Conservation (phyloP, 2,888 invertebrate species). For the Trissoscelio sp. region DNA sequence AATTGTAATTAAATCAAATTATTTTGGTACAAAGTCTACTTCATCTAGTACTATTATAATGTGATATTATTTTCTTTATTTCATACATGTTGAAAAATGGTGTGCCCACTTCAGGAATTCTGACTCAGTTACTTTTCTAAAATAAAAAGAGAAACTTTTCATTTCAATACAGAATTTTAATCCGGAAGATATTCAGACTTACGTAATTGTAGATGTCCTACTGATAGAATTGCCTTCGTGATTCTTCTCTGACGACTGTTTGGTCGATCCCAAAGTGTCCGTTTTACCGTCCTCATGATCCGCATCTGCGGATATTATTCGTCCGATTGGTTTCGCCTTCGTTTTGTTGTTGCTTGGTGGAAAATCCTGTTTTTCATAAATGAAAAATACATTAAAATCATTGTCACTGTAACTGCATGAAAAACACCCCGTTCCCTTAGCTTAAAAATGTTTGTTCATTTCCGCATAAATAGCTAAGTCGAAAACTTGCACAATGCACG, state of each 20-base stretch:
- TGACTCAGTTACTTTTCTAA: too few species aligned
- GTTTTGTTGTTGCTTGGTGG: slow-evolving; percentile 85
- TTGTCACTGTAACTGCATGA: neutral
- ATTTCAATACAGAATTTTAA: too few species aligned
- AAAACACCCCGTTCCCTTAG: neutral
- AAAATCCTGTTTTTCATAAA: slow-evolving; percentile 85
- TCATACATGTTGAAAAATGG: too few species aligned
- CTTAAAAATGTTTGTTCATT: neutral
- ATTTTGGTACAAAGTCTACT: too few species aligned
- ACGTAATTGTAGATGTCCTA: slow-evolving; percentile 87
- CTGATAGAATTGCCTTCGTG: slow-evolving; percentile 82
- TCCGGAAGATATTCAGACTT: slow-evolving; percentile 81
- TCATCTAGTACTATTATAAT: too few species aligned
- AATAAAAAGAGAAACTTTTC: too few species aligned
- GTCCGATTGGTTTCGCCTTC: slow-evolving; percentile 83
- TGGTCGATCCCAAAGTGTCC: slow-evolving; percentile 81
- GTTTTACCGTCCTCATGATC: slow-evolving; percentile 83
- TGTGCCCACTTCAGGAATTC: too few species aligned
- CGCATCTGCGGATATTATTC: slow-evolving; percentile 82
- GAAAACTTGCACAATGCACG: slow-evolving; percentile 37
- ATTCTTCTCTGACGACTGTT: slow-evolving; percentile 79
- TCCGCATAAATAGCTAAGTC: slow-evolving; percentile 25
- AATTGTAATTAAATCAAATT: too few species aligned
- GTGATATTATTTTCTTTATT: too few species aligned
- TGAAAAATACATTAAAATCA: slow-evolving; percentile 3